Conservation (phyloP, 2,888 invertebrate species). For the Idaea aversata region DNA sequence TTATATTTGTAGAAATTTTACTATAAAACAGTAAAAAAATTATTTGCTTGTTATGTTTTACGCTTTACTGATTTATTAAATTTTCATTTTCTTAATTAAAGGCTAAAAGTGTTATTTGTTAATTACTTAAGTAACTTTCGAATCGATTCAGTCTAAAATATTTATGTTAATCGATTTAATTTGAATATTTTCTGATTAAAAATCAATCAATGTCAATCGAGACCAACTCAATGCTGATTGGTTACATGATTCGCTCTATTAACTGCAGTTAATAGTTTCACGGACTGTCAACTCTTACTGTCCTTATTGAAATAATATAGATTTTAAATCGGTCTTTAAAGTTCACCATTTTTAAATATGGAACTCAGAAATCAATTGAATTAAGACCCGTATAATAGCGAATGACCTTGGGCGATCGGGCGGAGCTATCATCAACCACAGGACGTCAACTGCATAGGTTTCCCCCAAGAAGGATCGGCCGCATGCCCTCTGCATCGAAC, state of each 20-base stretch:
- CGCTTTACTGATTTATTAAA: too few species aligned
- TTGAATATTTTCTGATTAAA: constrained; percentile 9
- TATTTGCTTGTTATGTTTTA: too few species aligned
- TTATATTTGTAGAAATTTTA: too few species aligned
- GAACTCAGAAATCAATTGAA: not conserved
- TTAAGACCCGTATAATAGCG: too few species aligned
- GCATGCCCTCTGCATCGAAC: too few species aligned
- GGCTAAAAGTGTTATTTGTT: not conserved
- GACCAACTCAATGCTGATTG: constrained; percentile 8
- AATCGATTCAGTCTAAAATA: not conserved
- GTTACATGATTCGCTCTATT: constrained; percentile 18
- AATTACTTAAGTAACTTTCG: constrained; percentile 1
- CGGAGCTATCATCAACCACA: too few species aligned
- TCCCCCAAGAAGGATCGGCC: too few species aligned
- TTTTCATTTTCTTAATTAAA: constrained; percentile 2
- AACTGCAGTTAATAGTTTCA: constrained; percentile 9
- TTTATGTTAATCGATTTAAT: constrained; percentile 14
- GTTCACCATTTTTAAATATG: not conserved
- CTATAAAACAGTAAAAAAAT: too few species aligned
- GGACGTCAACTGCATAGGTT: too few species aligned
- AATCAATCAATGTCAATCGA: constrained; percentile 3
- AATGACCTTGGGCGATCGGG: too few species aligned
- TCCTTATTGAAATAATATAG: not conserved
- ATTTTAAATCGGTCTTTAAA: too few species aligned
- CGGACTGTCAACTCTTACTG: not conserved